Conservation (phyloP, 2,888 invertebrate species). For the Trichopoda pennipes region DNA sequence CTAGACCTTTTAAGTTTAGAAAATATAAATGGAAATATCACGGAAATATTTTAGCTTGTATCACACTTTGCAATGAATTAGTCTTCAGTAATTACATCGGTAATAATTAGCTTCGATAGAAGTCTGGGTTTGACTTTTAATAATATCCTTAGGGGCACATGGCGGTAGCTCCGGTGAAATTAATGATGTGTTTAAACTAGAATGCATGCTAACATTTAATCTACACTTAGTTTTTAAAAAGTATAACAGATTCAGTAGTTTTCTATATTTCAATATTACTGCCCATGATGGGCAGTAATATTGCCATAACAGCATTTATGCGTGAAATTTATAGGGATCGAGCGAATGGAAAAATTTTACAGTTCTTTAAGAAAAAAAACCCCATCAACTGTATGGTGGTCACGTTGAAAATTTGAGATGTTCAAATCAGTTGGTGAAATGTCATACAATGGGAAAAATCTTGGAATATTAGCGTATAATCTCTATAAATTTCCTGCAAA, state of each 20-base stretch:
- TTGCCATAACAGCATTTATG: constrained; percentile 90
- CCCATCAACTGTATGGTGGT: constrained; percentile 92
- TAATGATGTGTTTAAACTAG: constrained; percentile 91
- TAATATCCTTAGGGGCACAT: constrained; percentile 93
- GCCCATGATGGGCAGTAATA: constrained; percentile 86
- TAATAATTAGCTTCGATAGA: constrained; percentile 87
- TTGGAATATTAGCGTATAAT: constrained; percentile 89
- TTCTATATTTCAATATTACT: no score
- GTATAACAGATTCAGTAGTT: constrained; percentile 90
- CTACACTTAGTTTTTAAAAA: constrained; percentile 93
- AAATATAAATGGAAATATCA: constrained; percentile 85
- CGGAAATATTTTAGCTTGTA: constrained; percentile 90
- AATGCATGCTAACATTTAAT: constrained; percentile 94
- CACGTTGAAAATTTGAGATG: constrained; percentile 91
- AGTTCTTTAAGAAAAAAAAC: constrained; percentile 94
- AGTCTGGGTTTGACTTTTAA: constrained; percentile 92
- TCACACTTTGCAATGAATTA: constrained; percentile 90
- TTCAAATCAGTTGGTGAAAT: constrained; percentile 89
- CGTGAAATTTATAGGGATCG: constrained; percentile 92
- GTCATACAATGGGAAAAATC: constrained; percentile 89
- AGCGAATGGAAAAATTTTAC: constrained; percentile 88
- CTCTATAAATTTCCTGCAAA: constrained; percentile 91
- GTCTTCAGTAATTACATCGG: constrained; percentile 87
- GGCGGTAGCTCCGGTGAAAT: constrained; percentile 94
- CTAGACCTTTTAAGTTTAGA: constrained; percentile 88